Base-by-base conservation (phyloP, 2,797 vertebrate genomes). In the Pteronotus mesoamericanus region DNA sequence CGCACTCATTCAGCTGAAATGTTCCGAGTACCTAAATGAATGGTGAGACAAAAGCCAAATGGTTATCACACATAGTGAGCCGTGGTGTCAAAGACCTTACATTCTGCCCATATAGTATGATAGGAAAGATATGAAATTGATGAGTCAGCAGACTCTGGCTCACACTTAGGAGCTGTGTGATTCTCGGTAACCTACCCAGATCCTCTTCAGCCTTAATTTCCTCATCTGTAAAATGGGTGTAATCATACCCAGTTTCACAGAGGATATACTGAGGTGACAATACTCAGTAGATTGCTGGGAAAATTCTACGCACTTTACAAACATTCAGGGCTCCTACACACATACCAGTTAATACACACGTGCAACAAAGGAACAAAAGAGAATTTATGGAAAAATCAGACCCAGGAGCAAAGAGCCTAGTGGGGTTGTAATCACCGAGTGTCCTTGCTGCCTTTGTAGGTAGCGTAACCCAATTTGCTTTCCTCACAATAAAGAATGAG, bases 301-400 rank as follows among this genome's bases (percentile, higher is more conserved):
- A 80, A 80, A 59, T 10, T 34, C 39, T 48, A 64, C 5, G 18
- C 6, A 34, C 1, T 46, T 16, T 0, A 26, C 3, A 34, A 1
- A 66, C 2, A 22, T 32, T 85, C 21, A 18, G 26, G 83, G 26
- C 48, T 29, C 66, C 57, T 21, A 34, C 0, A 42, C 14, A 21
- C 1, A 4, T 5, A 11, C 11, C 24, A 46, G 51, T 2, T 2
- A 32, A 24, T 0, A 0, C n/a, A 10, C 2, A 15, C 0, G 18
- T 39, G 16, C 16, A 4, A 11, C 6, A 46, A 55, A 85, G 51
- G 14, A 24, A 24, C 16, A 42, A 39, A 71, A 16, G 69, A 29
- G 10, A 42, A n/a, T 15, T 2, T 4, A 21, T 1, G 8, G 74
- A 34, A 77, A 77, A 53, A 34, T 51, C 48, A 34, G n/a, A 15